These are phyloP conservation scores for Cyaniris semiargus DNA, from an alignment of 2,888 invertebrate species.

Conservation along the genomic window DNA sequence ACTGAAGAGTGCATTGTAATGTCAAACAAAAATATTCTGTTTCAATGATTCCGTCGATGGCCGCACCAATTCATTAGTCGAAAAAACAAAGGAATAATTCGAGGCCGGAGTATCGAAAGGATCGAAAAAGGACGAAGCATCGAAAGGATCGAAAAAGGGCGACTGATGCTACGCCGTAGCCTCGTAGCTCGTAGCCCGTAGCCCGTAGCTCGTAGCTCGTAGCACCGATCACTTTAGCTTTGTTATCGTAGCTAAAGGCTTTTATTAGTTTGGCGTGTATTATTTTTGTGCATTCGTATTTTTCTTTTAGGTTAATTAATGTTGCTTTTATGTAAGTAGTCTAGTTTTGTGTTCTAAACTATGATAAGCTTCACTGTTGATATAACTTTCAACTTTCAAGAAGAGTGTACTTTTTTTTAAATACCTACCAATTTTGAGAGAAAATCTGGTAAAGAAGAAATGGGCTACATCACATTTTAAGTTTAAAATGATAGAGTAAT, in stretches of 20 bases:
- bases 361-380: neutral
- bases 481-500: no score
- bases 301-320: neutral
- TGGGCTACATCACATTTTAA: no score
- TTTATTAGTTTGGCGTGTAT: conserved; percentile 43
- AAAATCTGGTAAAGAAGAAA: no score
- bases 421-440: no score
- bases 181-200: conserved; percentile 48
- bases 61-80: conserved; percentile 72
- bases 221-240: conserved; percentile 51
- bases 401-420: no score
- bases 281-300: conserved; percentile 19
- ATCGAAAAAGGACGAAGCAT: conserved; percentile 59
- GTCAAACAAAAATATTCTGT: conserved; percentile 45
- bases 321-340: neutral
- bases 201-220: conserved; percentile 35
- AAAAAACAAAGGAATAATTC: conserved; percentile 70
- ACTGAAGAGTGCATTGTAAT: conserved; percentile 44
- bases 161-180: conserved; percentile 60
- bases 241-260: conserved; percentile 62
- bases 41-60: conserved; percentile 57
- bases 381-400: neutral
- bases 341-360: neutral
- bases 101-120: conserved; percentile 59
- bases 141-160: conserved; percentile 67